Percentiles rank a stretch among this genome's conserved stretches.
Conservation (phyloP, 2,113 vertebrate species). For the Brienomyrus brachyistius region DNA sequence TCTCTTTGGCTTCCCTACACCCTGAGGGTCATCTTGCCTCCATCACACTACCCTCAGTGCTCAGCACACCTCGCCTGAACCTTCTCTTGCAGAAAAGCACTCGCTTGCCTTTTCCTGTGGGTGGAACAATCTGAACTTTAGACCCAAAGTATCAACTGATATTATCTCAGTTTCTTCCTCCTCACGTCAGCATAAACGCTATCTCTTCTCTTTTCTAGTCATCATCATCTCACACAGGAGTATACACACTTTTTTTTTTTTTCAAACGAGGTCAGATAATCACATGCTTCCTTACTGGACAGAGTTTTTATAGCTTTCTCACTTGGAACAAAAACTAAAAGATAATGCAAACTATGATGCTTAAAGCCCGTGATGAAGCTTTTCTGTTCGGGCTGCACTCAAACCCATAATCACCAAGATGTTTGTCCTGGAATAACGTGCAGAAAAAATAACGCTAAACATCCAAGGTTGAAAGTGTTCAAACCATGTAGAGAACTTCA, state of each 20-base stretch:
- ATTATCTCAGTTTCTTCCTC: background rate
- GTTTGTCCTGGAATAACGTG: background rate
- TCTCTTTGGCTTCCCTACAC: background rate
- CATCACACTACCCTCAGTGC: background rate
- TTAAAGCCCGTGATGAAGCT: background rate
- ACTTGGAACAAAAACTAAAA: background rate
- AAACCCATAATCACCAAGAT: background rate
- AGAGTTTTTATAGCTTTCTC: background rate
- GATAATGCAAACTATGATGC: background rate
- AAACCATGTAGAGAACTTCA: background rate
- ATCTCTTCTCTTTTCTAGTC: background rate
- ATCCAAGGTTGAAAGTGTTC: background rate
- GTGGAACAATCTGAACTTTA: slow-evolving; percentile 7
- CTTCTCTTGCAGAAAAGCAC: slow-evolving; percentile 5
- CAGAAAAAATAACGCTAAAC: background rate
- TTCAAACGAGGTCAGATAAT: background rate
- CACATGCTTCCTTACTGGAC: background rate
- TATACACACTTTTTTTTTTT: background rate
- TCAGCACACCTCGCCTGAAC: background rate
- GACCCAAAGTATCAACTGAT: slow-evolving; percentile 12
- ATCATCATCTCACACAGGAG: background rate
- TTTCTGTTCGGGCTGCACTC: background rate
- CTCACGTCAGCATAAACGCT: slow-evolving; percentile 1
- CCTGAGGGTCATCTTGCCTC: background rate
- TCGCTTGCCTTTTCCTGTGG: background rate